Evolutionary conservation across 2,888 invertebrate genomes (phyloP).

Genomic region (Aleiodes alternator): DNA sequence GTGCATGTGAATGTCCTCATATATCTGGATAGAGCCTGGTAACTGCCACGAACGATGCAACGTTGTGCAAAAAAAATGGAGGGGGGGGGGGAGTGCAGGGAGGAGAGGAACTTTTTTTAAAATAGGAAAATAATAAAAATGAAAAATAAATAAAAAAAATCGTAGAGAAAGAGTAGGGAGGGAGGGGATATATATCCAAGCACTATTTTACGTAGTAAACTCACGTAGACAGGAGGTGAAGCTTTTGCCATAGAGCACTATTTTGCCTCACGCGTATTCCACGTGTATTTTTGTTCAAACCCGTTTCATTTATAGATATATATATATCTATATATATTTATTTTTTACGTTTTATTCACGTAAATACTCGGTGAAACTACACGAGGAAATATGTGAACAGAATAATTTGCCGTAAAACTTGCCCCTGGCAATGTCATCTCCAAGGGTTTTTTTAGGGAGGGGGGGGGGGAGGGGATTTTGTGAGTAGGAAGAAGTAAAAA

Average conservation of each 20-base stretch:
- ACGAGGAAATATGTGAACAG: slow-evolving; percentile 40
- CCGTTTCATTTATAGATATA: slow-evolving; percentile 22
- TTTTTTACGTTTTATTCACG: slow-evolving; percentile 1
- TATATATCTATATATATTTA: slow-evolving; percentile 12
- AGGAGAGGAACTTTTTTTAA: neutral
- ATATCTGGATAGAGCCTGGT: slow-evolving; percentile 23
- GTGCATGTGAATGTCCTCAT: slow-evolving; percentile 28
- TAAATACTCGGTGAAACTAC: slow-evolving; percentile 18
- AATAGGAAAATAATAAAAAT: slow-evolving; percentile 11
- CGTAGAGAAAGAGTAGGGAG: no score
- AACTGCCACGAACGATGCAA: slow-evolving; percentile 20
- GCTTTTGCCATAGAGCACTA: slow-evolving; percentile 21
- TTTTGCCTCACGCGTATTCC: slow-evolving; percentile 12
- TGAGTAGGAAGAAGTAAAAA: neutral
- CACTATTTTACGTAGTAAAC: slow-evolving; percentile 35
- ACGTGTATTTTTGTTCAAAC: slow-evolving; percentile 16
- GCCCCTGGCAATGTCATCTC: slow-evolving; percentile 1
- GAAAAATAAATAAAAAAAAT: neutral
- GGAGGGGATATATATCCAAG: neutral
- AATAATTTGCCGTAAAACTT: slow-evolving; percentile 37
- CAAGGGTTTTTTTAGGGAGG: slow-evolving; percentile 4
- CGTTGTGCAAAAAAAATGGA: slow-evolving; percentile 4
- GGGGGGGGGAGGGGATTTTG: neutral
- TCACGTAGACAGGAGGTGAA: slow-evolving; percentile 33
- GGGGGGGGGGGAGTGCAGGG: no score